Conservation (phyloP, 1,140 invertebrate genomes). For the Drosophila micromelanica region DNA sequence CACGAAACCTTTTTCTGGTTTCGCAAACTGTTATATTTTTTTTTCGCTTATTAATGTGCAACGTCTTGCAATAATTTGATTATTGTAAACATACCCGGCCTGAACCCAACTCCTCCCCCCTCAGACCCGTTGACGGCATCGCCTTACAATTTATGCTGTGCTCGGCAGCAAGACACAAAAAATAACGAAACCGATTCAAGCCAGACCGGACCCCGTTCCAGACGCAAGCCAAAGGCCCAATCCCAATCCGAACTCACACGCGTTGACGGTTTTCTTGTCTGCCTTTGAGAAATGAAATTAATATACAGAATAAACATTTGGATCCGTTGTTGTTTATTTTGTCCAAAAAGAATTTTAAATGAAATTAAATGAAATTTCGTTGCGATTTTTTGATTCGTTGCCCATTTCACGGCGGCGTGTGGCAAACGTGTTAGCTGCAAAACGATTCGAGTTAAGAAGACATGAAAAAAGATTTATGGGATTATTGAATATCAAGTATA, state of each 20-base stretch:
- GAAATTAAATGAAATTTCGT: constrained; percentile 3
- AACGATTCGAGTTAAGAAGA: background rate
- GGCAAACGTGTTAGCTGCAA: background rate
- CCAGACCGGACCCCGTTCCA: constrained; percentile 1
- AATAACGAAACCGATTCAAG: background rate
- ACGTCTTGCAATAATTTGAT: constrained; percentile 71
- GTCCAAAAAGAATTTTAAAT: constrained; percentile 11
- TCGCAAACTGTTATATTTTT: background rate
- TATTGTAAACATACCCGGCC: constrained; percentile 50
- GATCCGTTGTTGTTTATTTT: constrained; percentile 27
- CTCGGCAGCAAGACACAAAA: constrained; percentile 10
- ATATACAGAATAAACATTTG: constrained; percentile 59
- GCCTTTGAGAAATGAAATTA: constrained; percentile 47
- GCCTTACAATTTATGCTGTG: constrained; percentile 54
- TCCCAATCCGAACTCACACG: background rate
- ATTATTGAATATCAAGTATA: background rate
- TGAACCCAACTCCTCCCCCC: constrained; percentile 16
- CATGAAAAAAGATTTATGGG: background rate
- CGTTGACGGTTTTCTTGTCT: constrained; percentile 1
- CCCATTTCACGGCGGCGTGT: background rate
- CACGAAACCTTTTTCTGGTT: constrained; percentile 17
- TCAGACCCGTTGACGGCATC: constrained; percentile 32
- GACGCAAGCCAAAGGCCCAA: constrained; percentile 13
- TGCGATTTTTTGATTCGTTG: constrained; percentile 4
- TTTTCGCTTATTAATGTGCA: constrained; percentile 65